Percentiles rank a stretch among this genome's conserved stretches.
These are phyloP conservation scores for Phrynocephalus vlangalii DNA, from an alignment of 2,797 vertebrate species.

Conservation along the genomic window DNA sequence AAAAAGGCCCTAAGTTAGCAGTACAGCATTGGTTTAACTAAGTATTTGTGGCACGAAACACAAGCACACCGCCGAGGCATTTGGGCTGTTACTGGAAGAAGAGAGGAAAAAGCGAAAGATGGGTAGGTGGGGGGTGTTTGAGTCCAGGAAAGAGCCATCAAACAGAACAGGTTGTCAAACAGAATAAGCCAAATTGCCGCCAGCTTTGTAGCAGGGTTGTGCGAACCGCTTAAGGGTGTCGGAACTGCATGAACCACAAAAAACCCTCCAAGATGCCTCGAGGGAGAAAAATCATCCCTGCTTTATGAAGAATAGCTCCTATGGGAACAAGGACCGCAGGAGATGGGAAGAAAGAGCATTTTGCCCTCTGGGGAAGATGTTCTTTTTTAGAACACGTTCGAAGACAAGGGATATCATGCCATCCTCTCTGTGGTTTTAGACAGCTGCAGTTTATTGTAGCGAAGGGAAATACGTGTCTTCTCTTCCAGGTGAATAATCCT, in stretches of 20 bases:
- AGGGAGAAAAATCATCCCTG: conserved; percentile 60
- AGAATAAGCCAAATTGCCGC: conserved; percentile 48
- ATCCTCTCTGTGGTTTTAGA: background rate
- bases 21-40: conserved; percentile 47
- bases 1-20: background rate
- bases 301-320: conserved; percentile 69
- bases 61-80: conserved; percentile 50
- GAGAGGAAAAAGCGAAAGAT: conserved; percentile 56
- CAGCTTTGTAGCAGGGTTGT: conserved; percentile 61
- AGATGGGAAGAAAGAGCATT: background rate
- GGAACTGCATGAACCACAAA: conserved; percentile 69
- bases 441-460: conserved; percentile 21
- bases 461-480: conserved; percentile 45
- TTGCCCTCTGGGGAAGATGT: conserved; percentile 66
- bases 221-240: background rate
- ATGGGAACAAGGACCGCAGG: conserved; percentile 62
- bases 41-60: conserved; percentile 58
- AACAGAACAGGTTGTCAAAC: conserved; percentile 63
- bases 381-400: conserved; percentile 65
- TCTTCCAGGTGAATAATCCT: background rate
- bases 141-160: conserved; percentile 68
- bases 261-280: conserved; percentile 69
- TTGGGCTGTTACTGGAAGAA: conserved; percentile 51
- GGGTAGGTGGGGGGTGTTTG: conserved; percentile 44
- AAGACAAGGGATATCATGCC: conserved; percentile 56